A percentile compares a stretch with the other conserved stretches of the same genome.
phyloP scores from a whole-genome alignment of 2,113 vertebrate species.

The Thryonomys swinderianus region DNA sequence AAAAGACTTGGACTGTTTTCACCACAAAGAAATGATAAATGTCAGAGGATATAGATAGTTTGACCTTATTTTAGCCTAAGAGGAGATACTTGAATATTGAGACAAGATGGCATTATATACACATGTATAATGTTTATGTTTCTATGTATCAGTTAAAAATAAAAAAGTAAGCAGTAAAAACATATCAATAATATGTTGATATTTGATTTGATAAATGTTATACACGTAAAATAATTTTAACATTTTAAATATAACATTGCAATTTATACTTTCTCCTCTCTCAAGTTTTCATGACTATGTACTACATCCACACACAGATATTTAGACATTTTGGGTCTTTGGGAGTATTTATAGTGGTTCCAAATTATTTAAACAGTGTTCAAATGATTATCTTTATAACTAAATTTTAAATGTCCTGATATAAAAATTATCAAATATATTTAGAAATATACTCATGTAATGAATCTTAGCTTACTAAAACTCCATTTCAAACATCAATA shows the following conservation, averaged over 20 bases:
- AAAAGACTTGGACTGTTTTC: background rate
- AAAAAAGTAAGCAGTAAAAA: background rate
- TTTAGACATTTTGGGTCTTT: background rate
- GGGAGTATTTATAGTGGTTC: background rate
- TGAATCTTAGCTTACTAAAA: background rate
- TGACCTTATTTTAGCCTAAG: background rate
- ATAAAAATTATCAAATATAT: background rate
- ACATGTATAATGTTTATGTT: background rate
- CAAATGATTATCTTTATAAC: background rate
- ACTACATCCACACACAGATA: background rate
- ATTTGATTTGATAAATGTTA: background rate
- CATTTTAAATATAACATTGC: background rate
- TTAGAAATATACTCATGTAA: background rate
- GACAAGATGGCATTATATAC: background rate
- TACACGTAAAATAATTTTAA: background rate
- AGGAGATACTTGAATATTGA: background rate
- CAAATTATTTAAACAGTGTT: background rate
- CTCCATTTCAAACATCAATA: background rate
- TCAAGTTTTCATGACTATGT: background rate
- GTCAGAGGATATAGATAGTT: background rate
- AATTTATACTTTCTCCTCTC: background rate
- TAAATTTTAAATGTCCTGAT: background rate
- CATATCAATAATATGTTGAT: background rate
- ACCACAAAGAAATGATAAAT: background rate
- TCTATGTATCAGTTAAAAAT: background rate